These are phyloP conservation scores for Gari tellinella DNA, from an alignment of 2,888 invertebrate species.

Conservation along the genomic window DNA sequence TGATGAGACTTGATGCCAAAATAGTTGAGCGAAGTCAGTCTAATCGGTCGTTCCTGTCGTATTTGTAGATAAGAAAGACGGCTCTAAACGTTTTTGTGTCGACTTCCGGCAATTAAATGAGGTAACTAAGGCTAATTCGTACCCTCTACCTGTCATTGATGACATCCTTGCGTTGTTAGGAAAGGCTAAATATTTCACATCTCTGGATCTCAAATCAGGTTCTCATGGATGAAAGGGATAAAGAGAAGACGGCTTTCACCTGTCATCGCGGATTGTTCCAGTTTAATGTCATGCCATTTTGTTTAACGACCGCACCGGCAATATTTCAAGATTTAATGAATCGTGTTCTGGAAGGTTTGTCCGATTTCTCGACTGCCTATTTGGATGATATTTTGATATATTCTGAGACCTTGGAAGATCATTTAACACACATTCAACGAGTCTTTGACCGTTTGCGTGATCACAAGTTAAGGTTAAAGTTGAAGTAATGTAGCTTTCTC, in stretches of 20 bases:
- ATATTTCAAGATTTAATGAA: too few relatives aligned
- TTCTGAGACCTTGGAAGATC: slow-evolving; percentile 35
- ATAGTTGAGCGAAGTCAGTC: too few relatives aligned
- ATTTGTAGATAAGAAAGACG: not conserved
- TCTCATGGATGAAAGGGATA: slow-evolving; percentile 17
- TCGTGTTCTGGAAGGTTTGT: too few relatives aligned
- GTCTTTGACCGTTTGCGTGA: slow-evolving; percentile 32
- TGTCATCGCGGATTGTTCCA: slow-evolving; percentile 13
- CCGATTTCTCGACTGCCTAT: slow-evolving; percentile 16
- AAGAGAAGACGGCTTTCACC: slow-evolving; percentile 38
- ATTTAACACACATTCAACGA: slow-evolving; percentile 22
- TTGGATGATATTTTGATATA: slow-evolving; percentile 5
- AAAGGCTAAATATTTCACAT: slow-evolving; percentile 28
- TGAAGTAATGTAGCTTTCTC: slow-evolving; percentile 32
- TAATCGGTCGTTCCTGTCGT: too few relatives aligned
- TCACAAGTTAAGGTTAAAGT: slow-evolving; percentile 25
- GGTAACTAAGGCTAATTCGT: slow-evolving; percentile 16
- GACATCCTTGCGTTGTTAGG: slow-evolving; percentile 27
- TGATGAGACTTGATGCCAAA: slow-evolving; percentile 20
- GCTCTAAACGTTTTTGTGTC: too few relatives aligned
- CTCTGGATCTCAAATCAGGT: slow-evolving; percentile 33
- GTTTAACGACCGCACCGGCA: too few relatives aligned
- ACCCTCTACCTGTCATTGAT: slow-evolving; percentile 5
- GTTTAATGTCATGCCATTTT: too few relatives aligned
- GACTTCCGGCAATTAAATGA: slow-evolving; percentile 2